Conservation (phyloP, 2,113 vertebrate genomes). For the Sakesphorus luctuosus region DNA sequence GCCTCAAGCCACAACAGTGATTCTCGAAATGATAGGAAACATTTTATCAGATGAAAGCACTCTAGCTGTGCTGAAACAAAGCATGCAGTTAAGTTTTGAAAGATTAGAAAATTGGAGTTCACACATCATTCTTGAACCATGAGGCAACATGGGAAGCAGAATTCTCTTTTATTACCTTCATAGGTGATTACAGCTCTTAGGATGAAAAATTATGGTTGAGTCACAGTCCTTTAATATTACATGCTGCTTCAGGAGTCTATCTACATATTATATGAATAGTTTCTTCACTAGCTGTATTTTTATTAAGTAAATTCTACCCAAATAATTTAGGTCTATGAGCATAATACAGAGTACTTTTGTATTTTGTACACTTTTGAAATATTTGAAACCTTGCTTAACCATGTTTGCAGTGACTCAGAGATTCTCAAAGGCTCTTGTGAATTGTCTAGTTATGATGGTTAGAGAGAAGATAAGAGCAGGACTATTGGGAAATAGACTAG, state of each 20-base stretch:
- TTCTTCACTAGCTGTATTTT: neutral
- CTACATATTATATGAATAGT: neutral
- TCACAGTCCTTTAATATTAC: neutral
- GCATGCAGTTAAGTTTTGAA: neutral
- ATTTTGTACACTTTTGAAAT: neutral
- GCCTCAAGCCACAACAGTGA: neutral
- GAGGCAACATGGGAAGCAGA: neutral
- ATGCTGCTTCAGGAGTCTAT: neutral
- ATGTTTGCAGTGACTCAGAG: neutral
- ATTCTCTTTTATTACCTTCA: neutral
- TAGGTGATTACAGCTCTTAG: neutral
- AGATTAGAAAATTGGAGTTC: neutral
- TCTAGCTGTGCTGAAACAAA: neutral
- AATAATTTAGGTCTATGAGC: neutral
- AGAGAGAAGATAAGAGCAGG: neutral
- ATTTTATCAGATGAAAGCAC: neutral
- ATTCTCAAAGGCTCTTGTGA: neutral
- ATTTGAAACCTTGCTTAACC: neutral
- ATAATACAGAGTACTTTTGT: neutral
- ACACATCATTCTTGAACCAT: neutral
- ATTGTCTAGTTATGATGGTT: neutral
- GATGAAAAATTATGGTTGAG: neutral
- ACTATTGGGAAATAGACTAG: neutral
- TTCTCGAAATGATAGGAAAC: neutral
- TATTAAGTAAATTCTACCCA: neutral